Base-by-base conservation (phyloP, 2,797 vertebrate genomes). In the Macropus fuliginosus region DNA sequence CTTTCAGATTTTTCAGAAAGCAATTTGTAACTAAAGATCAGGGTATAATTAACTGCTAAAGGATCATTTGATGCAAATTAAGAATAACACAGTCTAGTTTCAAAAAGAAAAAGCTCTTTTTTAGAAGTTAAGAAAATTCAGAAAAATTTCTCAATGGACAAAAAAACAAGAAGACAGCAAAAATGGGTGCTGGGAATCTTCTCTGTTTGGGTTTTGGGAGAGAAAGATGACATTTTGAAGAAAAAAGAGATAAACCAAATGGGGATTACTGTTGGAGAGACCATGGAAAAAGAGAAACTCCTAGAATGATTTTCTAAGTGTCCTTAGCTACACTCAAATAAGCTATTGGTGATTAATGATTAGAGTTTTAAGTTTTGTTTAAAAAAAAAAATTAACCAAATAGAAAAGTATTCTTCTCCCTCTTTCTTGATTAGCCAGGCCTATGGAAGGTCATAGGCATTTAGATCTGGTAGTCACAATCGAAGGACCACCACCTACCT, bases 1-100 rank as follows among this genome's bases (percentile, higher is more conserved):
- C 5, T 3, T 89, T 74, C 93, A 96, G 28, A 74, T 95, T 94
- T 96, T 91, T 54, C 50, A 94, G 95, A 97, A 94, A 62, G 56
- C 34, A 62, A 62, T 62, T 62, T 92, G 74, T 94, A 92, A 52
- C 27, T 5, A 46, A 91, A 56, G 3, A 62, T 31, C 31, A 34
- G 31, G 59, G 31, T 62, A 12, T 34, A 4, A 34, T 62, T 34
- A 34, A 62, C 31, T 62, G 11, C 59, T 62, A 62, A 34, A 4
- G 4, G 29, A 62, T 31, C 59, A 62, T 62, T 34, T 62, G 59
- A 62, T 34, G 31, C 59, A 62, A 62, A 62, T 34, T 14, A 62
- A 62, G 57, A 8, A 62, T 31, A 62, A 62, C 57, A 29, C 0
- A 57, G 59, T 34, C 31, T 34, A 34, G 29, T 34, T 62, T 31